phyloP scores from a whole-genome alignment of 2,113 vertebrate genomes.

The Tricholaema leucomelas region DNA sequence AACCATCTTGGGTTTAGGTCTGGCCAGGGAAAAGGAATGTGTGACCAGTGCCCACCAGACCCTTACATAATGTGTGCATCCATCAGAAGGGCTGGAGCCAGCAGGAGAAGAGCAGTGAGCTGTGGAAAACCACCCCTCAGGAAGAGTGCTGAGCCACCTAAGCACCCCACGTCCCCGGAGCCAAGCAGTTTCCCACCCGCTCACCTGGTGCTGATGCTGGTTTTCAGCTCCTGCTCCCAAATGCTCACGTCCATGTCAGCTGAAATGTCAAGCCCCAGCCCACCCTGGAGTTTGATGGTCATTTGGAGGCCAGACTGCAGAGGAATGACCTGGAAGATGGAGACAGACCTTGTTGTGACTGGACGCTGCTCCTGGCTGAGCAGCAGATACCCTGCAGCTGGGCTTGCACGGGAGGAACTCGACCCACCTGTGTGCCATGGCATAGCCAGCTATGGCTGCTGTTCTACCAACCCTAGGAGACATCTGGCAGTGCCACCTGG shows the following conservation, averaged over 20 bases:
- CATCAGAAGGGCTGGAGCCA: background rate
- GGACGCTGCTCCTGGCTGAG: background rate
- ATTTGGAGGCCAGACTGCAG: conserved; percentile 73
- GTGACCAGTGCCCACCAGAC: rapidly evolving
- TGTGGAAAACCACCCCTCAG: background rate
- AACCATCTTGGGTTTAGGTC: background rate
- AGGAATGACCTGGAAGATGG: conserved; percentile 56
- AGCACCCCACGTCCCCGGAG: background rate
- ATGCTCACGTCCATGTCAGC: conserved; percentile 52
- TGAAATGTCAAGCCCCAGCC: conserved; percentile 71
- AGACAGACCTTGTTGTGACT: background rate
- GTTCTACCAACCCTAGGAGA: background rate
- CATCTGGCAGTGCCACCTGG: rapidly evolving
- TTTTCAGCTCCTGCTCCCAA: conserved; percentile 72
- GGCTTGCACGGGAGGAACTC: background rate
- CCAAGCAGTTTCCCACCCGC: background rate
- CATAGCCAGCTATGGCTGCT: background rate
- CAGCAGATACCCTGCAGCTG: background rate
- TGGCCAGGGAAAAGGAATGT: background rate
- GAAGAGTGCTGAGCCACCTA: rapidly evolving
- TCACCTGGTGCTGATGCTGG: conserved; percentile 45
- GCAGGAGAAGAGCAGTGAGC: background rate
- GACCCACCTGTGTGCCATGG: rapidly evolving
- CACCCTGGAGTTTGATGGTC: conserved; percentile 38
- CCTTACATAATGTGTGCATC: rapidly evolving